Conservation (phyloP, 2,113 vertebrate species). For the Bostrychus sinensis region DNA sequence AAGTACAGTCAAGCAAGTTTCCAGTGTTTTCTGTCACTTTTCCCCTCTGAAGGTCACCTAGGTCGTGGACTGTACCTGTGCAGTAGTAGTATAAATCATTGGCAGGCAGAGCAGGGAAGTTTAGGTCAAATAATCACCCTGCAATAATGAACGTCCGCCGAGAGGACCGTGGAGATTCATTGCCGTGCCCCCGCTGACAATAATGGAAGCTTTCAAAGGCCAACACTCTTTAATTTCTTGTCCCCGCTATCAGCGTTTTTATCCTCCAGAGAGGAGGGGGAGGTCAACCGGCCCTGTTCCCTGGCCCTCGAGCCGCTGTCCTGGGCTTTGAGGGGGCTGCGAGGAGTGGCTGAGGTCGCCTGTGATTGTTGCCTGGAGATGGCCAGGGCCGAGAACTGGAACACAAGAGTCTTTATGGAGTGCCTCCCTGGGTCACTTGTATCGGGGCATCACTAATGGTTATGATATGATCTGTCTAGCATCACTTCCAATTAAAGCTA, state of each 20-base stretch:
- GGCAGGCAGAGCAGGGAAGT: slow-evolving; percentile 57
- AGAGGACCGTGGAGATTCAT: slow-evolving; percentile 68
- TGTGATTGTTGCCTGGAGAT: slow-evolving; percentile 66
- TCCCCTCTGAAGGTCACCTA: slow-evolving; percentile 24
- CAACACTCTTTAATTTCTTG: slow-evolving; percentile 76
- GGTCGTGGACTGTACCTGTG: slow-evolving; percentile 52
- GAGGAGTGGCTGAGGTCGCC: slow-evolving; percentile 67
- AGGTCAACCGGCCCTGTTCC: slow-evolving; percentile 70
- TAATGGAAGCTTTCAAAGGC: slow-evolving; percentile 78
- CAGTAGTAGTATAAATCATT: slow-evolving; percentile 68
- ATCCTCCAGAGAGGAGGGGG: slow-evolving; percentile 59
- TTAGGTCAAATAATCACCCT: slow-evolving; percentile 78
- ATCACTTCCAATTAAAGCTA: slow-evolving; percentile 77
- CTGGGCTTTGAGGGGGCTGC: slow-evolving; percentile 67
- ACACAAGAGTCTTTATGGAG: slow-evolving; percentile 69
- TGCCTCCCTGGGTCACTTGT: slow-evolving; percentile 67
- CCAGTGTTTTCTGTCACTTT: slow-evolving; percentile 28
- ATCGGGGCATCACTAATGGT: slow-evolving; percentile 78
- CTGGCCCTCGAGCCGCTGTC: slow-evolving; percentile 55
- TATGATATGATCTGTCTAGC: slow-evolving; percentile 79
- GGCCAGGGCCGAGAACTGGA: slow-evolving; percentile 39
- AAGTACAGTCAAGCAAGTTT: slow-evolving; percentile 8
- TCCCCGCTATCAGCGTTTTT: slow-evolving; percentile 70
- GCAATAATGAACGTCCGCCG: slow-evolving; percentile 66
- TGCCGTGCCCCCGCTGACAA: slow-evolving; percentile 63